Conservation (phyloP, 2,797 vertebrate genomes). For the Synanceia verrucosa region DNA sequence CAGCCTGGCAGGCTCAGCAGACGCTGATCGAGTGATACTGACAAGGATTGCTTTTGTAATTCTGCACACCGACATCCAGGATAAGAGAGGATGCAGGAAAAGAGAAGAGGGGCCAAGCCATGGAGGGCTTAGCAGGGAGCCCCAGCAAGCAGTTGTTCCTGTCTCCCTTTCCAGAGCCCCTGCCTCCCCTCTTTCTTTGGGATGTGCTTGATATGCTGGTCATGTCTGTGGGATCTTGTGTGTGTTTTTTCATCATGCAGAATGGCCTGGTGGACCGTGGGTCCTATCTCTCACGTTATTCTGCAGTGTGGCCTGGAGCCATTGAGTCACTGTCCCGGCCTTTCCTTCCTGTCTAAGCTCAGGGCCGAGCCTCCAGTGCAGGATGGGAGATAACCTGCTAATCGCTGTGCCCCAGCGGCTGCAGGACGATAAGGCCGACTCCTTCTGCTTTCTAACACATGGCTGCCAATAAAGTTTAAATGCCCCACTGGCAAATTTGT, state of each 20-base stretch:
- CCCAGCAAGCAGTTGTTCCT: constrained; percentile 51
- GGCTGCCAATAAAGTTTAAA: constrained; percentile 71
- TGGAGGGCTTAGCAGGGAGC: constrained; percentile 41
- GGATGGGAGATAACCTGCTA: constrained; percentile 82
- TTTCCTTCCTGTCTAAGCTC: constrained; percentile 83
- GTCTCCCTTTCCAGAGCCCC: constrained; percentile 48
- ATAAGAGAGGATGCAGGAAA: constrained; percentile 34
- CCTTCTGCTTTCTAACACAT: constrained; percentile 36
- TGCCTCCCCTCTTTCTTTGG: constrained; percentile 53
- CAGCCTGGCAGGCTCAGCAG: constrained; percentile 24
- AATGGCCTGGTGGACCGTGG: constrained; percentile 35
- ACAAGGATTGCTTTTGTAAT: constrained; percentile 39
- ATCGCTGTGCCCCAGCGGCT: constrained; percentile 65
- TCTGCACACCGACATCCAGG: constrained; percentile 28
- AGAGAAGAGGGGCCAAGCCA: constrained; percentile 28
- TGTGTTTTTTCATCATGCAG: constrained; percentile 68
- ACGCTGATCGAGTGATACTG: constrained; percentile 34
- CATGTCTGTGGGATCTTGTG: constrained; percentile 73
- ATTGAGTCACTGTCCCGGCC: constrained; percentile 56
- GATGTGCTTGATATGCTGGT: constrained; percentile 75
- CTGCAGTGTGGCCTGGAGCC: constrained; percentile 61
- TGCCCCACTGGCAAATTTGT: constrained; percentile 64
- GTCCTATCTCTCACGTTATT: constrained; percentile 60
- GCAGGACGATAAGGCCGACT: constrained; percentile 69
- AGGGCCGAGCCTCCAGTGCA: constrained; percentile 71